These are phyloP conservation scores for Lypha dubia DNA, from an alignment of 2,888 invertebrate species.

Conservation along the genomic window DNA sequence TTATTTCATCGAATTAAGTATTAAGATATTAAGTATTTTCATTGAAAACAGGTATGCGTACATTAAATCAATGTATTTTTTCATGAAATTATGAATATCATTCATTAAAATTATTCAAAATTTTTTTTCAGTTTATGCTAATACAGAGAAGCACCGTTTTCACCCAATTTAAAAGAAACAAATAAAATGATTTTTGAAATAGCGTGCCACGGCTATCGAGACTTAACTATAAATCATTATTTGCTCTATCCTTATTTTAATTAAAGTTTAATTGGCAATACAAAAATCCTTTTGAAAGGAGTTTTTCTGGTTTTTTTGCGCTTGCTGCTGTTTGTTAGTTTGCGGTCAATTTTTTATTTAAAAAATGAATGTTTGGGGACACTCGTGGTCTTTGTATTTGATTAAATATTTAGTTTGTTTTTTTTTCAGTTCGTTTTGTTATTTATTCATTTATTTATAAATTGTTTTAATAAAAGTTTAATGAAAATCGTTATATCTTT, in stretches of 20 bases:
- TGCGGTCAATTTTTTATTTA: slow-evolving; percentile 54
- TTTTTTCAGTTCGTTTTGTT: slow-evolving; percentile 5
- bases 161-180: no score
- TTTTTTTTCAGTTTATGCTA: no score
- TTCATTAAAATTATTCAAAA: no score
- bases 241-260: background rate
- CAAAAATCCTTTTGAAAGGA: slow-evolving; percentile 6
- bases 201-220: background rate
- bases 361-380: slow-evolving; percentile 52
- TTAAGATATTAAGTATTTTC: no score
- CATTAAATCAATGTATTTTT: no score
- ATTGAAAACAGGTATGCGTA: no score
- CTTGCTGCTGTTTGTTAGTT: slow-evolving; percentile 35
- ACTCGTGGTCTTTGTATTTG: slow-evolving; percentile 38
- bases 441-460: slow-evolving; percentile 40
- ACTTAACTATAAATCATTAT: background rate
- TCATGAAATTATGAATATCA: no score
- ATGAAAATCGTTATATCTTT: slow-evolving; percentile 37
- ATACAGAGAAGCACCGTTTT: no score
- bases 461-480: slow-evolving; percentile 53
- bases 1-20: no score
- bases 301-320: background rate
- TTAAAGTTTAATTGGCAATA: background rate
- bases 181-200: no score
- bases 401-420: slow-evolving; percentile 34